phyloP scores from a whole-genome alignment of 2,797 vertebrate genomes.

The Liparis tanakae region DNA sequence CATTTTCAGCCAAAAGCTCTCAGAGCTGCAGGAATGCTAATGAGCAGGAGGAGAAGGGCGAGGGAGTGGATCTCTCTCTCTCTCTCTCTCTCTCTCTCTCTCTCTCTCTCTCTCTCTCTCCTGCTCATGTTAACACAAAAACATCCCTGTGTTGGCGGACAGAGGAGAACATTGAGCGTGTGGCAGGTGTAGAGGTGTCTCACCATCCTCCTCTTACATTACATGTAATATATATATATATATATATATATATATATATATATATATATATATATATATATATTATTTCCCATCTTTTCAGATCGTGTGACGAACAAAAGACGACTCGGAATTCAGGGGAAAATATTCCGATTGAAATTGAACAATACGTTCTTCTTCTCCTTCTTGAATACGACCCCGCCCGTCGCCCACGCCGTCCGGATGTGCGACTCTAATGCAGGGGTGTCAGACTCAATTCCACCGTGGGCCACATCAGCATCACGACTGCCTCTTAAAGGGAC shows the following conservation, averaged over 20 bases:
- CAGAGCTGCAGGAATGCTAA: conserved; percentile 29
- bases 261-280: background rate
- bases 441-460: no score
- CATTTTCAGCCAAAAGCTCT: background rate
- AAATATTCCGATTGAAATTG: conserved; percentile 16
- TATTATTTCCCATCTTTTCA: conserved; percentile 5
- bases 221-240: conserved; percentile 3
- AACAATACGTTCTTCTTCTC: no score
- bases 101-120: no score
- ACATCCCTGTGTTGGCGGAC: no score
- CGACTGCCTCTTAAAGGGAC: no score
- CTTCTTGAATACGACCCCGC: no score
- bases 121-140: no score
- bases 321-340: background rate
- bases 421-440: no score
- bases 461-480: no score
- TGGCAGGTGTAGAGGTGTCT: conserved; percentile 55
- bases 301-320: background rate
- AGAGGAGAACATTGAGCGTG: no score
- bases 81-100: background rate
- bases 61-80: conserved; percentile 29
- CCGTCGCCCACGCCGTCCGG: no score
- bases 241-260: background rate
- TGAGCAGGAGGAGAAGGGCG: conserved; percentile 22
- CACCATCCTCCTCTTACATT: conserved; percentile 30